A percentile compares a stretch with the other conserved stretches of the same genome.
phyloP scores from a whole-genome alignment of 2,113 vertebrate species.

The Lycaon pictus region DNA sequence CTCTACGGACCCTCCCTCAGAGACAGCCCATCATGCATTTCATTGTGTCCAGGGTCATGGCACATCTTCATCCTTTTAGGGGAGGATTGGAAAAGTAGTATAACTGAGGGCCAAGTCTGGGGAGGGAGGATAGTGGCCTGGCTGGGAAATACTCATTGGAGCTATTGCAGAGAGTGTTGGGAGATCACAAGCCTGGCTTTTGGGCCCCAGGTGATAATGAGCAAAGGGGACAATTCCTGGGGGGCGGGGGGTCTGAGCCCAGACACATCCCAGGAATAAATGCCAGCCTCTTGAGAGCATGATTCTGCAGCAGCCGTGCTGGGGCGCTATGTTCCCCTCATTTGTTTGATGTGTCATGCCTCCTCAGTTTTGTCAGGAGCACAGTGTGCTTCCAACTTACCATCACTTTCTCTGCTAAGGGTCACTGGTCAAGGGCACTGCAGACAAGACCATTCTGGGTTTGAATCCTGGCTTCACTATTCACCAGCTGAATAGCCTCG shows the following conservation, averaged over 20 bases:
- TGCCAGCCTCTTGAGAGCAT: rapidly evolving
- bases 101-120: neutral
- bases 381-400: neutral
- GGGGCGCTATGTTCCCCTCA: too few species aligned
- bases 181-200: neutral
- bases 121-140: neutral
- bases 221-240: neutral
- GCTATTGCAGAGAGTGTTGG: neutral
- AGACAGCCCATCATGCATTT: neutral
- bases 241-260: neutral
- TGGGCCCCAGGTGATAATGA: neutral
- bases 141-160: neutral
- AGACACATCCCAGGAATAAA: neutral
- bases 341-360: neutral
- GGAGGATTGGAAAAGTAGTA: neutral
- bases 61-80: neutral
- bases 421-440: neutral
- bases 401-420: neutral
- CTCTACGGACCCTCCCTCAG: neutral
- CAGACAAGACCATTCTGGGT: neutral
- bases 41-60: neutral
- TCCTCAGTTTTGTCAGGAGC: neutral
- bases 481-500: neutral
- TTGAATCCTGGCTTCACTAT: neutral
- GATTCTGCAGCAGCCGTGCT: neutral